phyloP scores from a whole-genome alignment of 2,797 vertebrate genomes.

The Micromesistius poutassou region DNA sequence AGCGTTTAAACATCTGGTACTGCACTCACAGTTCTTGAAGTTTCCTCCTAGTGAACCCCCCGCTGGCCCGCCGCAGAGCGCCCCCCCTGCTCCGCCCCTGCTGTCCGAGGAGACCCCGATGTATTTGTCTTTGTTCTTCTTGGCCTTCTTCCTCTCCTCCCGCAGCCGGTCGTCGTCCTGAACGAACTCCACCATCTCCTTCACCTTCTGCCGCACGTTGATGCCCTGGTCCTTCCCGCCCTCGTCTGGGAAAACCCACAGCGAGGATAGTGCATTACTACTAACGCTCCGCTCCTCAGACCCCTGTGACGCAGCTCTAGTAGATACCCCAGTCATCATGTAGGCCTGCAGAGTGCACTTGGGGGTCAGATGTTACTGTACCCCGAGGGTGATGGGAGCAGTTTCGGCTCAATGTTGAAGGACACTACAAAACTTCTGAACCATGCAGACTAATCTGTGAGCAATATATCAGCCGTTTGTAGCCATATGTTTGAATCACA shows the following conservation, averaged over 20 bases:
- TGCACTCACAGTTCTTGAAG: constrained; percentile 82
- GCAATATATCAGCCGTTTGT: no score
- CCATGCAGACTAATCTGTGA: no score
- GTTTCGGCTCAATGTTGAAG: no score
- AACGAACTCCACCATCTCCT: constrained; percentile 97
- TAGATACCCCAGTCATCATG: no score
- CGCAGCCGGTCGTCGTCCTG: constrained; percentile 94
- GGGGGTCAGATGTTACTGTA: neutral
- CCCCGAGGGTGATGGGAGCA: neutral
- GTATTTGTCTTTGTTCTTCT: constrained; percentile 99
- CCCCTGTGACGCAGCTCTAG: neutral
- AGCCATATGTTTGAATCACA: no score
- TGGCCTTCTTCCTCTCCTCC: constrained; percentile 96
- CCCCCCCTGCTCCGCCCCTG: constrained; percentile 65
- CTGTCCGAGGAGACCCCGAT: constrained; percentile 94
- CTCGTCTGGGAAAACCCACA: constrained; percentile 78
- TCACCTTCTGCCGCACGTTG: constrained; percentile 97
- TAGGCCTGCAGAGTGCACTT: neutral
- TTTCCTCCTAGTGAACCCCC: constrained; percentile 37
- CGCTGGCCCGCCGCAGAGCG: neutral
- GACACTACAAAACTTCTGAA: no score
- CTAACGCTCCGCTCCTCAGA: neutral
- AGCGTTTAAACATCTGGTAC: neutral
- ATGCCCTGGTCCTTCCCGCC: constrained; percentile 97
- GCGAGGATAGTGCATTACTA: neutral